Evolutionary conservation across 2,113 vertebrate genomes (phyloP).

Genomic region (Anolis sagrei): DNA sequence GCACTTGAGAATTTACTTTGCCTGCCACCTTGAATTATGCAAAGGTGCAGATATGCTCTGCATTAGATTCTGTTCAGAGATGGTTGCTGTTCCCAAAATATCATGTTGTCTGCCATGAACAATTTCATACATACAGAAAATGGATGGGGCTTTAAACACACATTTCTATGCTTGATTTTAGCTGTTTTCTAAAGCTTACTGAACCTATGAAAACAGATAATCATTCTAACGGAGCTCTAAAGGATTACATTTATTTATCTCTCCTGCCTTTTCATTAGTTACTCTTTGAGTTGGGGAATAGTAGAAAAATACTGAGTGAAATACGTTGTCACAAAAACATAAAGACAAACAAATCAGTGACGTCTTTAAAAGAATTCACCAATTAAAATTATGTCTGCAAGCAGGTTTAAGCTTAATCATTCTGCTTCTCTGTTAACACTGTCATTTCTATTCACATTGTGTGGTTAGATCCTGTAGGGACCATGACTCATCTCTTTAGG

Average conservation of each 20-base stretch:
- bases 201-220: background rate
- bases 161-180: background rate
- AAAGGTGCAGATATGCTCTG: background rate
- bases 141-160: background rate
- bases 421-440: accelerated
- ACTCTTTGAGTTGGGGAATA: background rate
- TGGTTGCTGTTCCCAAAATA: background rate
- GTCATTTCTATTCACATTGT: background rate
- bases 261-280: background rate
- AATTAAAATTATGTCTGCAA: background rate
- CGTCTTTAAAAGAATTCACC: background rate
- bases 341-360: background rate
- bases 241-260: background rate
- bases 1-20: background rate
- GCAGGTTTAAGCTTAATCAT: background rate
- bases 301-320: background rate
- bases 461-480: conserved; percentile 8
- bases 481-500: background rate
- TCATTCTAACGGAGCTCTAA: accelerated
- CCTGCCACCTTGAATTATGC: background rate
- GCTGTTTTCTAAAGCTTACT: background rate
- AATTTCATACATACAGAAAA: background rate
- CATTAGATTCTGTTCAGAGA: background rate
- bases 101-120: background rate
- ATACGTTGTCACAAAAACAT: background rate